Percentiles rank a stretch among this genome's conserved stretches.
Conservation (phyloP, 2,888 invertebrate species). For the Parapristionchus giblindavisi region DNA sequence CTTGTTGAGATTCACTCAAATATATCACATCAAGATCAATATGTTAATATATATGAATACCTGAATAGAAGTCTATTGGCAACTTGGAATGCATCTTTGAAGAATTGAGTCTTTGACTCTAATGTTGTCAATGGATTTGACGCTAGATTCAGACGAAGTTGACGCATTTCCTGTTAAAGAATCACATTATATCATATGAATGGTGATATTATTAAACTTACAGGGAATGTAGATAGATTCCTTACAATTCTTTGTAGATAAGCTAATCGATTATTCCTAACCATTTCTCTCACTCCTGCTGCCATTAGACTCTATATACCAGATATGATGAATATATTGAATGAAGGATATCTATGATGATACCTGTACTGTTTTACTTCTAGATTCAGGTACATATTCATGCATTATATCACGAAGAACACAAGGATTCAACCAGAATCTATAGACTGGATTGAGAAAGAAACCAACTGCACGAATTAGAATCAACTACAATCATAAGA, state of each 20-base stretch:
- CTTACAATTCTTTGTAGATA: constrained; percentile 65
- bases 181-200: not conserved
- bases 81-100: constrained; percentile 59
- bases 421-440: constrained; percentile 67
- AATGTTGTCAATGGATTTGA: constrained; percentile 43
- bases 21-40: not conserved
- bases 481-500: constrained; percentile 47
- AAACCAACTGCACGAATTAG: constrained; percentile 67
- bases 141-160: constrained; percentile 53
- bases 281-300: constrained; percentile 65
- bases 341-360: not conserved
- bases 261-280: constrained; percentile 54
- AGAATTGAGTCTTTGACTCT: constrained; percentile 57
- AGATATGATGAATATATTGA: not conserved
- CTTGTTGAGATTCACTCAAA: constrained; percentile 47
- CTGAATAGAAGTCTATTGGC: constrained; percentile 62
- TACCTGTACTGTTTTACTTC: constrained; percentile 54
- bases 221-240: constrained; percentile 56
- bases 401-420: constrained; percentile 68
- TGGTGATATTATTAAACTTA: constrained; percentile 20
- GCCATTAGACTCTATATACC: constrained; percentile 63
- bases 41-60: not conserved
- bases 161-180: constrained; percentile 53
- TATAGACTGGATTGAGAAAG: constrained; percentile 67
- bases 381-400: constrained; percentile 62